Percentiles rank a stretch among this genome's conserved stretches.
These are phyloP conservation scores for Zoanthus gigantus DNA, from an alignment of 92 coral and sea anemone genomes.

Conservation along the genomic window DNA sequence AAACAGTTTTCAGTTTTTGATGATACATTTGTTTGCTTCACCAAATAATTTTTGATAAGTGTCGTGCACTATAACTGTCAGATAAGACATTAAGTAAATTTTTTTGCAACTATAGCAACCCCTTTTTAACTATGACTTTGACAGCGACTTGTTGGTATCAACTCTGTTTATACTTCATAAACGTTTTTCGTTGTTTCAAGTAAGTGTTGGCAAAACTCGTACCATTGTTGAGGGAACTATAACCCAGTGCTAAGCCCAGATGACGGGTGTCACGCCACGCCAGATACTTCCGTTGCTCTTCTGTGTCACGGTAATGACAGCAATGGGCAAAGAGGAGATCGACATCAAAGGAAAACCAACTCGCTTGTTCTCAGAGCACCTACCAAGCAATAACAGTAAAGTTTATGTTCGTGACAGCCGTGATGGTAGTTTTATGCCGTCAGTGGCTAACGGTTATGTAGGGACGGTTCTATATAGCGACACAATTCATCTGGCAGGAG, in stretches of 20 bases:
- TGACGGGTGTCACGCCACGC: not conserved
- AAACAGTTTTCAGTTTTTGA: not conserved
- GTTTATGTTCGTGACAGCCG: conserved; percentile 63
- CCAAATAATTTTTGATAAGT: too few species aligned
- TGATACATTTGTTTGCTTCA: not conserved
- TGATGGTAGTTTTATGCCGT: conserved; percentile 83
- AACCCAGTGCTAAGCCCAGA: not conserved
- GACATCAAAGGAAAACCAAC: conserved; percentile 59
- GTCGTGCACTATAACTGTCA: too few species aligned
- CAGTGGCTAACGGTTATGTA: conserved; percentile 82
- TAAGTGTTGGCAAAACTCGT: not conserved
- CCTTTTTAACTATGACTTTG: too few species aligned
- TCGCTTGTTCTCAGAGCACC: conserved; percentile 64
- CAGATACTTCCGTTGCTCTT: not conserved
- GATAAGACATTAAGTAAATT: too few species aligned
- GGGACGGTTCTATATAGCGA: conserved; percentile 84
- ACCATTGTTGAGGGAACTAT: not conserved
- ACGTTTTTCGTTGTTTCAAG: too few species aligned
- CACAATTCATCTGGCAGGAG: conserved; percentile 78
- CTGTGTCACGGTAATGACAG: not conserved
- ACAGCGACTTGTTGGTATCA: too few species aligned
- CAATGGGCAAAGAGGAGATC: conserved; percentile 11
- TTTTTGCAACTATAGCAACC: too few species aligned
- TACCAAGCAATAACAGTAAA: conserved; percentile 66
- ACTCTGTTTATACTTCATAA: too few species aligned